Percentiles rank a stretch among this genome's conserved stretches.
phyloP scores from a whole-genome alignment of 2,888 invertebrate species.

The Rapana venosa region DNA sequence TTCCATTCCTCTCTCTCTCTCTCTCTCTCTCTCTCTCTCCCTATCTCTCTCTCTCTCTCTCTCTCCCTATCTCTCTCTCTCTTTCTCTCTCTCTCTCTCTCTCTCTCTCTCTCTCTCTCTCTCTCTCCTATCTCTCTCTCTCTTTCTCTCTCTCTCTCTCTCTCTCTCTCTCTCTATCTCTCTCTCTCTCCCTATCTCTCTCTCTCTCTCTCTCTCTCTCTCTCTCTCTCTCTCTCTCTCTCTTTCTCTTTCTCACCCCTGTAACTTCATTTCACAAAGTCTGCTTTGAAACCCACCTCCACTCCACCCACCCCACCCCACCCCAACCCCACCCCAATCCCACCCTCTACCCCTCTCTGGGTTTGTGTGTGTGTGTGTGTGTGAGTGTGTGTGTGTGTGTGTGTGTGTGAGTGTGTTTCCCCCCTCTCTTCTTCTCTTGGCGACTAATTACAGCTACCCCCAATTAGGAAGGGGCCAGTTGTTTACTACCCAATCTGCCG shows the following conservation, averaged over 20 bases:
- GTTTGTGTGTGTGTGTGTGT: neutral
- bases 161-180: conserved; percentile 5
- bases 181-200: neutral
- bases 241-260: too few species aligned
- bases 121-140: neutral
- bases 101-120: neutral
- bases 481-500: neutral
- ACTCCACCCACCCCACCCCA: too few species aligned
- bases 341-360: too few species aligned
- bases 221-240: neutral
- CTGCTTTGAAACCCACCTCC: too few species aligned
- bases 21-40: neutral
- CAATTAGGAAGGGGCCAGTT: conserved; percentile 8
- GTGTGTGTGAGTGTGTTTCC: too few species aligned
- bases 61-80: neutral
- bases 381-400: too few species aligned
- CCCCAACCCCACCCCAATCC: too few species aligned
- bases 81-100: neutral
- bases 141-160: neutral
- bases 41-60: conserved; percentile 3
- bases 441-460: neutral
- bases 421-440: neutral
- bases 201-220: neutral
- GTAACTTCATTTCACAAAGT: too few species aligned
- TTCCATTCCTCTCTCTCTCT: neutral